phyloP scores from a whole-genome alignment of 2,797 vertebrate genomes.

The Taenioides sp. region DNA sequence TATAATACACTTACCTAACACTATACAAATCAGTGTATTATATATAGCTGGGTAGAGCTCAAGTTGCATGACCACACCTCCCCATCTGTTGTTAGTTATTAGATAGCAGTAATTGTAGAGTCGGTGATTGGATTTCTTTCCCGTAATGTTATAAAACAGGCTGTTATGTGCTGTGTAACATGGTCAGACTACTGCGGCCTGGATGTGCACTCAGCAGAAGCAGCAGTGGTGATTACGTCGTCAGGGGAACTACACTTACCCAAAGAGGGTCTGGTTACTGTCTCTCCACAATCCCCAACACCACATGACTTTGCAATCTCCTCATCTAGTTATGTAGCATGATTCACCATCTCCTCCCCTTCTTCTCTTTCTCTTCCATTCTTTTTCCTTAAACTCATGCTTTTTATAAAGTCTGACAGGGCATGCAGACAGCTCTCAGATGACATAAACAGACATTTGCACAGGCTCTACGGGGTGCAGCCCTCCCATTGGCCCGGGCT shows the following conservation, averaged over 20 bases:
- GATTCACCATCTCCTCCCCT: slow-evolving; percentile 49
- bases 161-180: slow-evolving; percentile 9
- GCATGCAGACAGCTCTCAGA: slow-evolving; percentile 18
- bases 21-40: not conserved
- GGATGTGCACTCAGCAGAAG: slow-evolving; percentile 32
- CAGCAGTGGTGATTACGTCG: slow-evolving; percentile 33
- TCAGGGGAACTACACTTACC: slow-evolving; percentile 41
- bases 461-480: slow-evolving; percentile 36
- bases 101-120: slow-evolving; percentile 4
- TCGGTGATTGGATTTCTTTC: slow-evolving; percentile 13
- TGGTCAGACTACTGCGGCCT: slow-evolving; percentile 22
- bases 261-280: slow-evolving; percentile 46
- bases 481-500: slow-evolving; percentile 42
- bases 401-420: slow-evolving; percentile 9
- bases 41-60: not conserved
- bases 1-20: not conserved
- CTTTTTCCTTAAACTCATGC: slow-evolving; percentile 33
- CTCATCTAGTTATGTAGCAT: slow-evolving; percentile 50
- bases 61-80: slow-evolving; percentile 2
- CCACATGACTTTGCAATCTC: slow-evolving; percentile 28
- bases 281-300: slow-evolving; percentile 41
- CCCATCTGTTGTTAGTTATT: slow-evolving; percentile 8
- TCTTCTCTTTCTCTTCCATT: slow-evolving; percentile 19
- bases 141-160: slow-evolving; percentile 24
- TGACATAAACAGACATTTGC: slow-evolving; percentile 24